Conservation (phyloP, 2,888 invertebrate species). For the Arrhopalites spinosus region DNA sequence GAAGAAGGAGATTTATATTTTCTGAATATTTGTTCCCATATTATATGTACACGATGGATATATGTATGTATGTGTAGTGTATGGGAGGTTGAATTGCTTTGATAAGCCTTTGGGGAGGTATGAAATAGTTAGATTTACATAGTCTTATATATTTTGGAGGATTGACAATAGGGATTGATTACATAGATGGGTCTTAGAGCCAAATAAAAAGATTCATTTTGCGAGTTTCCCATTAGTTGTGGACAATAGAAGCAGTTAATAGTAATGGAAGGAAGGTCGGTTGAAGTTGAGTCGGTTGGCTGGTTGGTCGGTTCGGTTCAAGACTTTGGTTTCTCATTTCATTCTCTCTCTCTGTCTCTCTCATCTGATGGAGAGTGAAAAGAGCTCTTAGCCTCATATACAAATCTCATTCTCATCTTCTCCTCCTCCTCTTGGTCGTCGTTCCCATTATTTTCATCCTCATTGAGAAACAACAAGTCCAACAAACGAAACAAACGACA, state of each 20-base stretch:
- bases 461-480: slow-evolving; percentile 33
- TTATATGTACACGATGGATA: not conserved
- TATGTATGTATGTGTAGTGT: not conserved
- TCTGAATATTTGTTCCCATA: not conserved
- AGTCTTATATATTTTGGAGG: slow-evolving; percentile 5
- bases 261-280: slow-evolving; percentile 28
- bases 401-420: slow-evolving; percentile 29
- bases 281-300: slow-evolving; percentile 8
- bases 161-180: slow-evolving; percentile 36
- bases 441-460: slow-evolving; percentile 33
- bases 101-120: not conserved
- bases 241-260: slow-evolving; percentile 35
- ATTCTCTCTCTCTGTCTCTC: not conserved
- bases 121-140: slow-evolving; percentile 11
- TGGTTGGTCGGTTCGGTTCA: slow-evolving; percentile 8
- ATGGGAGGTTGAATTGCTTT: not conserved
- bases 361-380: slow-evolving; percentile 23
- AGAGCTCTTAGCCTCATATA: slow-evolving; percentile 22
- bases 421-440: not conserved
- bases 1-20: not conserved
- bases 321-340: slow-evolving; percentile 6
- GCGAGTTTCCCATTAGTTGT: slow-evolving; percentile 32
- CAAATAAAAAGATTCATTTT: slow-evolving; percentile 38
- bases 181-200: slow-evolving; percentile 31
- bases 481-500: slow-evolving; percentile 31